These are phyloP conservation scores for Drosophila formosana DNA, from an alignment of 2,888 invertebrate genomes.

Conservation along the genomic window DNA sequence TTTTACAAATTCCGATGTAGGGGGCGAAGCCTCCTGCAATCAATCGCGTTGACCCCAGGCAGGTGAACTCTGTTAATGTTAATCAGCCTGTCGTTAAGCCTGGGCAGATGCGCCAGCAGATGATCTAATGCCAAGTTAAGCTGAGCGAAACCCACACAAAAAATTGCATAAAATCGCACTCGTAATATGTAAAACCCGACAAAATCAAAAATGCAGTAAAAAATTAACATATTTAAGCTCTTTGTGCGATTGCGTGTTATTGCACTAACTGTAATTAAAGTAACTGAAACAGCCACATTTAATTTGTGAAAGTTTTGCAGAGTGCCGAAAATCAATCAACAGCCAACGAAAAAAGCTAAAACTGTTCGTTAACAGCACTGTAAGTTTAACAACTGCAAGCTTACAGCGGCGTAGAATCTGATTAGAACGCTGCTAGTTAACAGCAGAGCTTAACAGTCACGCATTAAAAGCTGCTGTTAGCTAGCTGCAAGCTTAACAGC, in stretches of 20 bases:
- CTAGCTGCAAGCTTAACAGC: slow-evolving; percentile 20
- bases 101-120: slow-evolving; percentile 6
- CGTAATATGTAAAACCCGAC: slow-evolving; percentile 6
- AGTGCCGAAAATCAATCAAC: slow-evolving; percentile 36
- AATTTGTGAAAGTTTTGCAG: slow-evolving; percentile 58
- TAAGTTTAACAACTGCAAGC: background rate
- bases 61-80: slow-evolving; percentile 41
- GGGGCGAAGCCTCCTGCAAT: slow-evolving; percentile 38
- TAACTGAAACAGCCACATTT: slow-evolving; percentile 25
- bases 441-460: background rate
- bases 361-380: slow-evolving; percentile 1
- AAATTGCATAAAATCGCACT: slow-evolving; percentile 28
- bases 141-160: slow-evolving; percentile 22
- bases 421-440: background rate
- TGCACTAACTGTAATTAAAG: slow-evolving; percentile 27
- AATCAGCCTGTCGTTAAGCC: slow-evolving; percentile 23
- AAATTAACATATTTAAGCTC: slow-evolving; percentile 20
- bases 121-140: slow-evolving; percentile 44
- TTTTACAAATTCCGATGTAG: slow-evolving; percentile 48
- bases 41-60: slow-evolving; percentile 59
- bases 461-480: background rate
- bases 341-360: slow-evolving; percentile 1
- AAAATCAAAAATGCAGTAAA: slow-evolving; percentile 11
- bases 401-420: background rate
- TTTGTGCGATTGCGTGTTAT: slow-evolving; percentile 37